phyloP scores from a whole-genome alignment of 2,797 vertebrate genomes.

The Anabacerthia variegaticeps region DNA sequence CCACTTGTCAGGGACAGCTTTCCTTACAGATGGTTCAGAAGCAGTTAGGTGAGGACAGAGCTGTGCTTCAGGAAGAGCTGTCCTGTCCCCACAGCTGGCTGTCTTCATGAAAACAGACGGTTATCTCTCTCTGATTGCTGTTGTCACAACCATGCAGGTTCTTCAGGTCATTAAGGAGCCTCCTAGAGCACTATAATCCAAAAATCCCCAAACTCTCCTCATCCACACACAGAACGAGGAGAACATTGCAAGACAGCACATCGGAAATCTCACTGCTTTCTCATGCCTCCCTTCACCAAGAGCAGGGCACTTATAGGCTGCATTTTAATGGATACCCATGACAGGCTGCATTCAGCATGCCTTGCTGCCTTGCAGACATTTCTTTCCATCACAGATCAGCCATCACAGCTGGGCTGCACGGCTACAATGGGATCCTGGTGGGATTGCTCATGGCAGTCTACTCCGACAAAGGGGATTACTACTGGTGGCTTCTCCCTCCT shows the following conservation, averaged over 20 bases:
- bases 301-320: background rate
- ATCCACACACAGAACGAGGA: background rate
- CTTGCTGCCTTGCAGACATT: rapidly evolving
- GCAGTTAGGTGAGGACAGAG: background rate
- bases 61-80: background rate
- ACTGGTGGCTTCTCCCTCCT: slow-evolving; percentile 93
- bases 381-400: slow-evolving; percentile 74
- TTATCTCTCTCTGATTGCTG: background rate
- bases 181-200: too few relatives aligned
- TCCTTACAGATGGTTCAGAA: background rate
- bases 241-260: rapidly evolving
- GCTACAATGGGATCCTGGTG: slow-evolving; percentile 92
- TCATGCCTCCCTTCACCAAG: background rate
- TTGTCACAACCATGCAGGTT: background rate
- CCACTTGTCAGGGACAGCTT: rapidly evolving
- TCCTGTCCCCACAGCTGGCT: background rate
- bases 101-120: background rate
- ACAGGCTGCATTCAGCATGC: background rate
- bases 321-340: background rate
- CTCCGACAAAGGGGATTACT: slow-evolving; percentile 88
- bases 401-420: slow-evolving; percentile 88
- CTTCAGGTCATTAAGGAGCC: background rate
- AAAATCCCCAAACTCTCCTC: background rate
- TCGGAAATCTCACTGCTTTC: background rate
- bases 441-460: slow-evolving; percentile 91